Evolutionary conservation across 2,113 vertebrate species (phyloP).

Genomic region (Trogon melanurus): DNA sequence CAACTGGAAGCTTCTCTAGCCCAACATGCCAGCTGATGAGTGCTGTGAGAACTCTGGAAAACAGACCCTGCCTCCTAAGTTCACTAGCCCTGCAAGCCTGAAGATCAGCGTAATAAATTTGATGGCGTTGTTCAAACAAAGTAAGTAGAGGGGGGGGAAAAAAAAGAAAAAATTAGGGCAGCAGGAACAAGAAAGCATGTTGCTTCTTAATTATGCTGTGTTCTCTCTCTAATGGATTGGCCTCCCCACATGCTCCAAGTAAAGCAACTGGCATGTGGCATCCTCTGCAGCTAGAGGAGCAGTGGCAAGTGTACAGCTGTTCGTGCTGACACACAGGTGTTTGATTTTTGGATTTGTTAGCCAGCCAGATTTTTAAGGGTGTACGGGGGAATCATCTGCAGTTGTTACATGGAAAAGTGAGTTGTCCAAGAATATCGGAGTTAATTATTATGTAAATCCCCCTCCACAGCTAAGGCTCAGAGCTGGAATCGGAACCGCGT

Average conservation of each 20-base stretch:
- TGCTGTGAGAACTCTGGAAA: conserved; percentile 39
- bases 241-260: conserved; percentile 59
- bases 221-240: conserved; percentile 70
- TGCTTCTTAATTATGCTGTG: conserved; percentile 72
- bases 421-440: conserved; percentile 47
- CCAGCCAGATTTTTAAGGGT: conserved; percentile 73
- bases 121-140: conserved; percentile 54
- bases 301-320: conserved; percentile 71
- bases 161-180: conserved; percentile 10
- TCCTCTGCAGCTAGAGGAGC: conserved; percentile 52
- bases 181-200: conserved; percentile 59
- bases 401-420: conserved; percentile 41
- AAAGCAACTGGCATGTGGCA: conserved; percentile 73
- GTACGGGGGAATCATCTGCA: conserved; percentile 68
- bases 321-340: conserved; percentile 74
- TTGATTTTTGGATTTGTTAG: conserved; percentile 60
- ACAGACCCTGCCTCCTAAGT: not conserved
- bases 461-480: not conserved
- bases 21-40: conserved; percentile 17
- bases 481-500: not conserved
- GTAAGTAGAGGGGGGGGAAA: not conserved
- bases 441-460: conserved; percentile 71
- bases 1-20: conserved; percentile 7
- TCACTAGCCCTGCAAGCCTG: not conserved
- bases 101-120: conserved; percentile 15